A percentile compares a stretch with the other conserved stretches of the same genome.
Evolutionary conservation across 2,888 invertebrate species (phyloP).

Genomic region (Fragum fragum): DNA sequence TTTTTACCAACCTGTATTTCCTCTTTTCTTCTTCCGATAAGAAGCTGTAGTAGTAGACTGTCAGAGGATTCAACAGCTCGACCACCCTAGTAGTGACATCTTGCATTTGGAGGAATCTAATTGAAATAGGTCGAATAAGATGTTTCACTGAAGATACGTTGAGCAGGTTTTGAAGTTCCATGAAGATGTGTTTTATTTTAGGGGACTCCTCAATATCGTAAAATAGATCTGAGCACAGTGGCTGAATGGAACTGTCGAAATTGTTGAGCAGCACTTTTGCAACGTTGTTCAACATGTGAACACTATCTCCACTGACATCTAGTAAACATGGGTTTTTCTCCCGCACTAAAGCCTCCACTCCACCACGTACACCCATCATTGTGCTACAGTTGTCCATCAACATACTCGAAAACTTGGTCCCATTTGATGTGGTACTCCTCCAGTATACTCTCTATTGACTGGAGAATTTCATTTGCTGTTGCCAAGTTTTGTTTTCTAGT

Average conservation of each 20-base stretch:
- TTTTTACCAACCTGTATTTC: conserved; percentile 32
- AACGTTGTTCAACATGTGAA: conserved; percentile 48
- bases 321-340: too few species aligned
- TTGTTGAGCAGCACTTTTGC: conserved; percentile 36
- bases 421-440: too few species aligned
- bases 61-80: conserved; percentile 30
- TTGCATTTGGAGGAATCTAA: conserved; percentile 48
- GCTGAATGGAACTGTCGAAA: conserved; percentile 25
- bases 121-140: conserved; percentile 43
- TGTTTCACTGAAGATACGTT: conserved; percentile 29
- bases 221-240: conserved; percentile 36
- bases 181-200: conserved; percentile 34
- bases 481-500: too few species aligned
- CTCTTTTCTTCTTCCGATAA: conserved; percentile 47
- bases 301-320: conserved; percentile 38
- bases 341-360: too few species aligned
- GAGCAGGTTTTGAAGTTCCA: conserved; percentile 32
- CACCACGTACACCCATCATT: too few species aligned
- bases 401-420: too few species aligned
- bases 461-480: too few species aligned
- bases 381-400: too few species aligned
- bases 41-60: conserved; percentile 42
- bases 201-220: conserved; percentile 57
- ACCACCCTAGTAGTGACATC: conserved; percentile 37
- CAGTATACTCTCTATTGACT: too few species aligned